Conservation (phyloP, 2,797 vertebrate genomes). For the Oreochromis mossambicus region DNA sequence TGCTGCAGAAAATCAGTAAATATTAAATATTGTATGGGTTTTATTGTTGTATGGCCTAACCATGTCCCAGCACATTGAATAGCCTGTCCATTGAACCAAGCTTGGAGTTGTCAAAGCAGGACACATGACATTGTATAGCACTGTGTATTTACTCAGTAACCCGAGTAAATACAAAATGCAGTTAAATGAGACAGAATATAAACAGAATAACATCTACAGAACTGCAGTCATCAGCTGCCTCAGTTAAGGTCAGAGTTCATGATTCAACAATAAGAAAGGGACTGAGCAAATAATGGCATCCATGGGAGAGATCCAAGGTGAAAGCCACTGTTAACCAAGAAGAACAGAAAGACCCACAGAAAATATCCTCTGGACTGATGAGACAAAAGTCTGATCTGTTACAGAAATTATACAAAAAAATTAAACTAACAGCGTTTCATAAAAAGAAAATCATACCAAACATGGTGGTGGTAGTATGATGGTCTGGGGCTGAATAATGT, state of each 20-base stretch:
- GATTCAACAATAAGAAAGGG: background rate
- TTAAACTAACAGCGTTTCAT: background rate
- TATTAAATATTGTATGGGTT: too few species aligned
- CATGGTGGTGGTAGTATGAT: background rate
- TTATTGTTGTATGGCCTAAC: too few species aligned
- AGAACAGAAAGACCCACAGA: background rate
- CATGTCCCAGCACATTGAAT: background rate
- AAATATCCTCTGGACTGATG: background rate
- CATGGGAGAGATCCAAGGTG: background rate
- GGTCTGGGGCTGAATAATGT: background rate
- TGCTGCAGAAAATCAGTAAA: too few species aligned
- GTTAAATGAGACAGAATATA: background rate
- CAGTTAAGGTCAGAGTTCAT: background rate
- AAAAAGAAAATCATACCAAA: background rate
- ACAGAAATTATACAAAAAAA: background rate
- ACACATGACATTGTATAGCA: background rate
- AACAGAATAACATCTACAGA: background rate
- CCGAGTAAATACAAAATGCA: background rate
- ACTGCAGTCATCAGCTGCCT: background rate
- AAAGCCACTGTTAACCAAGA: background rate
- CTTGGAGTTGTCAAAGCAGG: background rate
- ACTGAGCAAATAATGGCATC: background rate
- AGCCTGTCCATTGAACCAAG: background rate
- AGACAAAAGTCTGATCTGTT: background rate
- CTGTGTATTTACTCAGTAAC: background rate